Evolutionary conservation across 2,113 vertebrate genomes (phyloP).

Genomic region (Anguilla japonica): DNA sequence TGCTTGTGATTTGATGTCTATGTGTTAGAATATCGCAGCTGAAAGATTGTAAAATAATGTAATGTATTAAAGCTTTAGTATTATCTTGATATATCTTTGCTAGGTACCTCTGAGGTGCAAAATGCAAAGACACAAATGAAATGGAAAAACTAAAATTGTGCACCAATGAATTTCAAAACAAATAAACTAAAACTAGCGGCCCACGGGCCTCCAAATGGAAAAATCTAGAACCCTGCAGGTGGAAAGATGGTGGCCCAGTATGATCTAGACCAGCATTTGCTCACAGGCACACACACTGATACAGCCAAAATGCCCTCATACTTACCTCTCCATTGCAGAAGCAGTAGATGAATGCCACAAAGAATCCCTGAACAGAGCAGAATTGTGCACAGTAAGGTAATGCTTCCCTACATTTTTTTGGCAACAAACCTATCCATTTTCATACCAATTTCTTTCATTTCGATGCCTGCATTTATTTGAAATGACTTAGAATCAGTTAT

Average conservation of each 20-base stretch:
- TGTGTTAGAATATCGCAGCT: too few species aligned
- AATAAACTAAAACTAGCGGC: too few species aligned
- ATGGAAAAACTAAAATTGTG: too few species aligned
- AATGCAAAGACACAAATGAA: neutral
- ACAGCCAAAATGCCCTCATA: neutral
- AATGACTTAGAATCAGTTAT: neutral
- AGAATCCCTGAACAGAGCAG: constrained; percentile 69
- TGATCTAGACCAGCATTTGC: neutral
- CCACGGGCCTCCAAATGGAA: too few species aligned
- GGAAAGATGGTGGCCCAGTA: too few species aligned
- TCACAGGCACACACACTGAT: neutral
- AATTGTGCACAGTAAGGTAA: neutral
- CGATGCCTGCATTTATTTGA: neutral
- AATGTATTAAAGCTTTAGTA: too few species aligned
- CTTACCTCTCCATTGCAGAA: constrained; percentile 83
- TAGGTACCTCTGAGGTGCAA: too few species aligned
- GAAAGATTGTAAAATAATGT: too few species aligned
- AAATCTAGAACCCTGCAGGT: too few species aligned
- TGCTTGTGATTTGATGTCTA: too few species aligned
- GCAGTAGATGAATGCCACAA: constrained; percentile 82
- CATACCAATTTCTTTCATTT: neutral
- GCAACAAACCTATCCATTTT: neutral
- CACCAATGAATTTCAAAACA: too few species aligned
- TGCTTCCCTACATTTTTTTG: neutral
- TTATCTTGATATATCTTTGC: too few species aligned